phyloP scores from a whole-genome alignment of 2,113 vertebrate genomes.

The Mesoclemmys tuberculata region DNA sequence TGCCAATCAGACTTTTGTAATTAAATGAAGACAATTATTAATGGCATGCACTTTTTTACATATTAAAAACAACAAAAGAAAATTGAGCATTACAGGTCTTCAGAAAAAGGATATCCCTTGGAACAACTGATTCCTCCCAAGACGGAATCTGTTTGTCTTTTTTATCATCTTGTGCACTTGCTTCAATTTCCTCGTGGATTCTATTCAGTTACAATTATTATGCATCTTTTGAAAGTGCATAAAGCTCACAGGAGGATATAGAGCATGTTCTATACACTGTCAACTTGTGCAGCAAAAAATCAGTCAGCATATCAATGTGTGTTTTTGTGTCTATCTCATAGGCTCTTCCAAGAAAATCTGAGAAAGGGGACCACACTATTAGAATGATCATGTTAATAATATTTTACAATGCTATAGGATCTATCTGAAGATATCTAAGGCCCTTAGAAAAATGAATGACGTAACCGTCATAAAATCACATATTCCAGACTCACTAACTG shows the following conservation, averaged over 20 bases:
- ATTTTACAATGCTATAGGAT: not conserved
- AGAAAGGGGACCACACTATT: not conserved
- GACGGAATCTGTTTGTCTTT: not conserved
- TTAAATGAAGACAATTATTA: not conserved
- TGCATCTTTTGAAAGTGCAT: not conserved
- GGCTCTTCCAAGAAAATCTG: not conserved
- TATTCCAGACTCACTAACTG: not conserved
- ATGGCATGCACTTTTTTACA: not conserved
- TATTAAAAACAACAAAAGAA: not conserved
- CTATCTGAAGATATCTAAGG: not conserved
- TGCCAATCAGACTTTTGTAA: not conserved
- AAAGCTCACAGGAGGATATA: not conserved
- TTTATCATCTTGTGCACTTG: not conserved
- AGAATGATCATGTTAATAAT: not conserved
- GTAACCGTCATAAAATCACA: not conserved
- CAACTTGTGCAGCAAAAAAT: constrained; percentile 8
- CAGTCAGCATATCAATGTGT: constrained; percentile 22
- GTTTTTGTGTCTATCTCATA: not conserved
- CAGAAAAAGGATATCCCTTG: not conserved
- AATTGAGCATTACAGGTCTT: not conserved
- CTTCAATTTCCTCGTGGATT: not conserved
- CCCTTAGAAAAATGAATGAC: not conserved
- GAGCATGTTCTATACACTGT: not conserved
- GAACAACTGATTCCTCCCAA: not conserved
- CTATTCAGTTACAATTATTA: not conserved